phyloP scores from a whole-genome alignment of 1,140 invertebrate genomes.

The fruit fly (Drosophila melanogaster) region DNA sequence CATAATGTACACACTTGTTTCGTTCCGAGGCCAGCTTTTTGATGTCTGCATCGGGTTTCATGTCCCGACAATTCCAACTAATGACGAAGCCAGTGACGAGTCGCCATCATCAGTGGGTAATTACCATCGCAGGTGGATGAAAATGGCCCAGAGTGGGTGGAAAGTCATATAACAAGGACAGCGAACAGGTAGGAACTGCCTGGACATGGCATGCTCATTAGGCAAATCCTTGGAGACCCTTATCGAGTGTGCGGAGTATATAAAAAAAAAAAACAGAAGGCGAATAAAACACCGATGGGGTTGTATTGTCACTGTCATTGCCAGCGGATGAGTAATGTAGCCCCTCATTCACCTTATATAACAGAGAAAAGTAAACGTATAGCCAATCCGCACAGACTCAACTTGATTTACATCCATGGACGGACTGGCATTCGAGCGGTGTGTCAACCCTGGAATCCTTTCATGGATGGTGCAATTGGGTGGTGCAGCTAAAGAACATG shows the following conservation, averaged over 20 bases:
- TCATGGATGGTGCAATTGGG: not conserved
- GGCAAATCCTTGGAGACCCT: conserved; percentile 71
- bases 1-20: not conserved
- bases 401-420: conserved; percentile 47
- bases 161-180: conserved; percentile 10
- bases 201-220: conserved; percentile 75
- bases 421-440: conserved; percentile 40
- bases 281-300: conserved; percentile 11
- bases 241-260: conserved; percentile 9
- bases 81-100: conserved; percentile 46
- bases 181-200: conserved; percentile 31
- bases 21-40: conserved; percentile 20
- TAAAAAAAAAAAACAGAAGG: not conserved
- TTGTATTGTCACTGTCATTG: conserved; percentile 49
- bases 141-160: conserved; percentile 6
- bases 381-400: not conserved
- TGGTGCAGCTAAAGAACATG: conserved; percentile 32
- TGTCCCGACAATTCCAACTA: conserved; percentile 34
- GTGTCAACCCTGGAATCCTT: conserved; percentile 30
- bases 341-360: conserved; percentile 8
- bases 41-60: conserved; percentile 51
- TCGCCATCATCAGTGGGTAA: conserved; percentile 49
- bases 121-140: conserved; percentile 41
- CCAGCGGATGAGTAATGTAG: conserved; percentile 48
- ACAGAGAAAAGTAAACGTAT: not conserved